These are phyloP conservation scores for Protula sp. DNA, from an alignment of 2,888 invertebrate species.

Conservation along the genomic window DNA sequence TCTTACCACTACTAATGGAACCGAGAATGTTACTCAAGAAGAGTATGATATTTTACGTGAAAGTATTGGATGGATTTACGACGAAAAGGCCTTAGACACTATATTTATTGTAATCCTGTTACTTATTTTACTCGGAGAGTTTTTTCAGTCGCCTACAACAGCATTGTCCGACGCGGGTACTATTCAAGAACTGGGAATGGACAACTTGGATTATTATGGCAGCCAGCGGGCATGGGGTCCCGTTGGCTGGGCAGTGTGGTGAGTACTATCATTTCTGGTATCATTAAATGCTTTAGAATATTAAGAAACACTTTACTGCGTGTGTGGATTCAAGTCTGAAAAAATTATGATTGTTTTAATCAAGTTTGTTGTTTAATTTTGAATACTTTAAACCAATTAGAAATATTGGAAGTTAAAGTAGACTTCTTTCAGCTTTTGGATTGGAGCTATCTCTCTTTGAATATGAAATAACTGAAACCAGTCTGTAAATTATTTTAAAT, in stretches of 20 bases:
- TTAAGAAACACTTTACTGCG: too few species aligned
- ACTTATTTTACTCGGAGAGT: conserved; percentile 17
- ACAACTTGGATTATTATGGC: conserved; percentile 11
- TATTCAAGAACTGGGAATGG: conserved; percentile 11
- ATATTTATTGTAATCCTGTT: conserved; percentile 7
- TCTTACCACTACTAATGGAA: not conserved
- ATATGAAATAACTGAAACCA: too few species aligned
- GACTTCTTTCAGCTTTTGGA: too few species aligned
- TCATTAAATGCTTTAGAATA: too few species aligned
- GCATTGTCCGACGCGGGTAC: conserved; percentile 18
- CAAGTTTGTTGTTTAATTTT: too few species aligned
- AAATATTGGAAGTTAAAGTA: too few species aligned
- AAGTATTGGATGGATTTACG: conserved; percentile 16
- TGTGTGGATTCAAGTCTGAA: too few species aligned
- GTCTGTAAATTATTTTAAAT: too few species aligned
- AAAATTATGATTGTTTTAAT: too few species aligned
- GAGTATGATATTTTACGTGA: conserved; percentile 1
- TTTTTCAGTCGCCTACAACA: conserved; percentile 19
- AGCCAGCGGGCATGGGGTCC: conserved; percentile 21
- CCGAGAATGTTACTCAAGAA: not conserved
- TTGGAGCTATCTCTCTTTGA: too few species aligned
- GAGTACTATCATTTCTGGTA: too few species aligned
- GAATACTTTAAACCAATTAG: too few species aligned
- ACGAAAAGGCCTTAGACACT: not conserved
- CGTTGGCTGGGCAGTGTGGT: conserved; percentile 18